phyloP scores from a whole-genome alignment of 2,888 invertebrate species.

The Caenorhabditis sp. region DNA sequence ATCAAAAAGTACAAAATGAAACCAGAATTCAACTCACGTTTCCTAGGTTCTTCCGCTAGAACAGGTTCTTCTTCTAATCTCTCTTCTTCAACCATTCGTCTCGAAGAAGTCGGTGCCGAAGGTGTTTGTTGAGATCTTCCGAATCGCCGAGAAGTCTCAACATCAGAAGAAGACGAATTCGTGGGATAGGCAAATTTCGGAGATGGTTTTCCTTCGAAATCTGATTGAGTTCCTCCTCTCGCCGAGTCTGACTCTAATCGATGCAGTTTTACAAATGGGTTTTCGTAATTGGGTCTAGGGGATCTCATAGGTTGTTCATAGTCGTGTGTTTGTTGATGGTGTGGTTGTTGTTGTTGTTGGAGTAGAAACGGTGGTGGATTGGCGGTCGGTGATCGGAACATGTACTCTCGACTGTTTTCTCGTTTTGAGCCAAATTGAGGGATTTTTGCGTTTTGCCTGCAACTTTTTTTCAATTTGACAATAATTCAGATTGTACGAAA shows the following conservation, averaged over 20 bases:
- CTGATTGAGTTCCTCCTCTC: conserved; percentile 32
- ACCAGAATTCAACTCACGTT: background rate
- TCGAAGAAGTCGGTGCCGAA: background rate
- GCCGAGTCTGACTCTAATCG: background rate
- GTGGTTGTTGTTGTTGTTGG: background rate
- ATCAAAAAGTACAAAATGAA: background rate
- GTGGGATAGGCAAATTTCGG: background rate
- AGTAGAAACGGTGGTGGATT: conserved; percentile 10
- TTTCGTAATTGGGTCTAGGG: conserved; percentile 11
- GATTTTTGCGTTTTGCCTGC: conserved; percentile 26
- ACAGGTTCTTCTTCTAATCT: conserved; percentile 5
- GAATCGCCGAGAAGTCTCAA: conserved; percentile 27
- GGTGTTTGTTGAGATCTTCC: conserved; percentile 23
- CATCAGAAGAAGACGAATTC: conserved; percentile 29
- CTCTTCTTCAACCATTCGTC: conserved; percentile 4
- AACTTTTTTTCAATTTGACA: background rate
- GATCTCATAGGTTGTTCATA: background rate
- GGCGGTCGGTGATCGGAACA: conserved; percentile 23
- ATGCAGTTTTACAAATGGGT: background rate
- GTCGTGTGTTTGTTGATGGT: background rate
- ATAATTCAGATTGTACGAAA: too few relatives aligned
- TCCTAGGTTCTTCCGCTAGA: background rate
- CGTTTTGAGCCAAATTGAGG: conserved; percentile 19
- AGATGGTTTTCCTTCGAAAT: conserved; percentile 26
- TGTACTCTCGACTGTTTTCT: conserved; percentile 35